Conservation (phyloP, 2,888 invertebrate genomes). For the Eupithecia dodoneata region DNA sequence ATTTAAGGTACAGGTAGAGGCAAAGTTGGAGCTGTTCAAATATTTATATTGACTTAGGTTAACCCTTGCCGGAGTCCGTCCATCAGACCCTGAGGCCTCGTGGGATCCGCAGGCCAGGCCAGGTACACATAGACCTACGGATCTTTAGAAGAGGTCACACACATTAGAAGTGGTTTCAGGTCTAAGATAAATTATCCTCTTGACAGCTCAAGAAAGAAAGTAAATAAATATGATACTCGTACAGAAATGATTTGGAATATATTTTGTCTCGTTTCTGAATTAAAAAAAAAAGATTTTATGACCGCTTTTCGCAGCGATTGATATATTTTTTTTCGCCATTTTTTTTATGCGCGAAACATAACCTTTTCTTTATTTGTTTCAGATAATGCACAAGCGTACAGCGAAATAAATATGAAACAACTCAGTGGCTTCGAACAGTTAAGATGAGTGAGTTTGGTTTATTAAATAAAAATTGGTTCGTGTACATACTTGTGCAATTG, state of each 20-base stretch:
- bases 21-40: conserved; percentile 67
- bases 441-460: not conserved
- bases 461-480: not conserved
- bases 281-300: too few species aligned
- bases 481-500: too few species aligned
- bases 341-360: not conserved
- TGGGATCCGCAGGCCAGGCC: conserved; percentile 63
- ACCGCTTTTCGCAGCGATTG: too few species aligned
- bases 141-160: conserved; percentile 43
- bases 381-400: not conserved
- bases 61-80: conserved; percentile 78
- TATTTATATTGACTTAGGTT: conserved; percentile 81
- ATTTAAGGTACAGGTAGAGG: conserved; percentile 50
- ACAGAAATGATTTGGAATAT: not conserved
- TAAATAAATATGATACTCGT: not conserved
- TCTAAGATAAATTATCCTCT: not conserved
- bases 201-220: not conserved
- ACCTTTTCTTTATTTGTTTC: not conserved
- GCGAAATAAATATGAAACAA: not conserved
- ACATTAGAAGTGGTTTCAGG: not conserved
- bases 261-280: not conserved
- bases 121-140: conserved; percentile 58
- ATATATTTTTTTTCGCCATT: too few species aligned
- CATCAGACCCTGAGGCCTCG: conserved; percentile 72
- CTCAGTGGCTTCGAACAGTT: not conserved